Evolutionary conservation across 2,113 vertebrate genomes (phyloP), one percentile per base, ranked within the genome.

Genomic region (Odontesthes bonariensis): DNA sequence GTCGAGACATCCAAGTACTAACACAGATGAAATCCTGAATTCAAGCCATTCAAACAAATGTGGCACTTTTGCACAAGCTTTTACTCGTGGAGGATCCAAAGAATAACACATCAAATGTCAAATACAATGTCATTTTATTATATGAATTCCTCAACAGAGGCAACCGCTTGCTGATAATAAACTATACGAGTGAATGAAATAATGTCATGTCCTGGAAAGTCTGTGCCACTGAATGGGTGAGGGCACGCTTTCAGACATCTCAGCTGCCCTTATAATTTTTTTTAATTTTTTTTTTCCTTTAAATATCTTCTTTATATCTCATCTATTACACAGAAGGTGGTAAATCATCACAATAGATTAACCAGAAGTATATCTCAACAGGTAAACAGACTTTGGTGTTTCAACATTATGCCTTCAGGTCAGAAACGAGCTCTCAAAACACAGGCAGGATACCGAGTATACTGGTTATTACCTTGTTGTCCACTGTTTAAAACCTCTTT

Each of bases 101-200:
- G 14, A 17, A 9, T 59, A 46, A 52, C n/a, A n/a, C 4, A n/a
- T n/a, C 3, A 67, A 69, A 64, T 52, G n/a, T 86, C 49, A 77
- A 85, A 87, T 87, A 83, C 86, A 88, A 77, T 83, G 64, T 84
- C 81, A 51, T 47, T 92, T 92, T 89, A 92, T 90, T 90, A 71
- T 86, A 83, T 69, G 60, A 69, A 62, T 58, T 86, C 83, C 83
- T 91, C 74, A 66, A 72, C 53, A 52, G 84, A 88, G 79, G 82
- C 60, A 91, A 75, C 75, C 69, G 80, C 82, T 79, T 78, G 61
- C 80, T 82, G 88, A 89, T 55, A 64, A 80, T 69, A 86, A 86
- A 76, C 53, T 60, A 38, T 78, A 78, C 40, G 62, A 40, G 58
- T 81, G 54, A 80, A 58, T 27, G 76, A 57, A 85, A 78, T 68